Percentiles rank a stretch among this genome's conserved stretches.
These are phyloP conservation scores for Sitta europaea DNA, from an alignment of 2,113 vertebrate species.

Conservation along the genomic window DNA sequence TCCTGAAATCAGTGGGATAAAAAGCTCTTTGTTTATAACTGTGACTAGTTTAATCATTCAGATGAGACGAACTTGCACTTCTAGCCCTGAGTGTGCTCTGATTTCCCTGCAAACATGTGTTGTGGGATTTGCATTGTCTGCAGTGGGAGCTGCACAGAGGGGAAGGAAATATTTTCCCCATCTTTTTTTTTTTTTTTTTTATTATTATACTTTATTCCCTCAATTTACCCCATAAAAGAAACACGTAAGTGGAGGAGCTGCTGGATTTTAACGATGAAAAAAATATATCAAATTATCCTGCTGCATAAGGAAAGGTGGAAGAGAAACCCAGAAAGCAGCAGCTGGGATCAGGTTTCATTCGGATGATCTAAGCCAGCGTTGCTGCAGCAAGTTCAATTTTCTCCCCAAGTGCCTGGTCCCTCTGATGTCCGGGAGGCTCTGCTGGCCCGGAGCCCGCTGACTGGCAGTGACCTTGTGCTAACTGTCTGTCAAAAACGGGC, in stretches of 20 bases:
- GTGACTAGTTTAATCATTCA: conserved; percentile 1
- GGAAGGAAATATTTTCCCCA: background rate
- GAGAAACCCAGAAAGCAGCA: conserved; percentile 2
- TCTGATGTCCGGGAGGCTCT: background rate
- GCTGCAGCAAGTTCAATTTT: conserved; percentile 21
- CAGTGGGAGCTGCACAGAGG: background rate
- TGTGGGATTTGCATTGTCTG: conserved; percentile 39
- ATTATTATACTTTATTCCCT: conserved; percentile 14
- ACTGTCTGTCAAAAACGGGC: conserved; percentile 16
- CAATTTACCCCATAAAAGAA: conserved; percentile 28
- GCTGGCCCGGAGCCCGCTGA: background rate
- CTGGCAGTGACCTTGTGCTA: conserved; percentile 36
- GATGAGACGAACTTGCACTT: conserved; percentile 20
- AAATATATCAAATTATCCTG: background rate
- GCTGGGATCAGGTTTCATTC: conserved; percentile 7
- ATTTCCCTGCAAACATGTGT: conserved; percentile 27
- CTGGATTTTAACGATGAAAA: background rate
- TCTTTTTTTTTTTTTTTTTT: background rate
- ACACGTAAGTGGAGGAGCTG: background rate
- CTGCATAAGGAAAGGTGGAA: background rate
- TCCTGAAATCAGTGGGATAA: conserved; percentile 16
- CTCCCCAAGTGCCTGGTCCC: background rate
- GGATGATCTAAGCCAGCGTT: background rate
- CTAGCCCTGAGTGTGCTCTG: conserved; percentile 19
- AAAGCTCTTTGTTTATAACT: conserved; percentile 43